A percentile compares a stretch with the other conserved stretches of the same genome.
Conservation (phyloP, 2,113 vertebrate genomes). For the Trematocara zebra region DNA sequence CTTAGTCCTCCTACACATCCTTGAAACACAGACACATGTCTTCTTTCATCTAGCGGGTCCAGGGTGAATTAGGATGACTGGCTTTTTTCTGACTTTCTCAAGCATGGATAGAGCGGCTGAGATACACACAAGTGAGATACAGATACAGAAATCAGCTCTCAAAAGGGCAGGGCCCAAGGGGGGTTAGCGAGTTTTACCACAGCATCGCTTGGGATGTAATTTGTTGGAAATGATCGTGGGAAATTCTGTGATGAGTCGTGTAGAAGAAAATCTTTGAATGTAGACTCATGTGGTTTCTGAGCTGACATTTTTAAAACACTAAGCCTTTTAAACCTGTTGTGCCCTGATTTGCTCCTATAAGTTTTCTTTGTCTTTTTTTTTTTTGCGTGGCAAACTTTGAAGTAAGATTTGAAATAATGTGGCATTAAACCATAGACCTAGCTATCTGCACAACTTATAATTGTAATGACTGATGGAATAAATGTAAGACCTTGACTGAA, state of each 20-base stretch:
- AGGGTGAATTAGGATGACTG: neutral
- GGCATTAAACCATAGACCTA: neutral
- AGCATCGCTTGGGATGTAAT: neutral
- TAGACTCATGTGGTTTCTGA: neutral
- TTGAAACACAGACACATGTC: neutral
- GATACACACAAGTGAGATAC: neutral
- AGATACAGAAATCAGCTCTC: neutral
- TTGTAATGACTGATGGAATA: neutral
- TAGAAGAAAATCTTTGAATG: neutral
- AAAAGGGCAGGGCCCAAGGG: neutral
- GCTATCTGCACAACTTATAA: neutral
- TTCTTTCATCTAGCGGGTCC: neutral
- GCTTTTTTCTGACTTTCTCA: neutral
- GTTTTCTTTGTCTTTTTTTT: neutral
- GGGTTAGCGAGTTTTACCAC: neutral
- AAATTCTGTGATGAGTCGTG: neutral
- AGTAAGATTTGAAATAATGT: neutral
- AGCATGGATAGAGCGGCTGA: neutral
- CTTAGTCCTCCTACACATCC: neutral
- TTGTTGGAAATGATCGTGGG: neutral
- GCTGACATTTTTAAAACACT: neutral
- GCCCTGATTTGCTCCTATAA: neutral
- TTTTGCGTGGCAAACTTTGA: neutral
- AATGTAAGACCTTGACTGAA: neutral
- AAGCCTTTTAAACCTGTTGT: neutral